These are phyloP conservation scores for Timema podura DNA, from an alignment of 2,888 invertebrate genomes.

Conservation along the genomic window DNA sequence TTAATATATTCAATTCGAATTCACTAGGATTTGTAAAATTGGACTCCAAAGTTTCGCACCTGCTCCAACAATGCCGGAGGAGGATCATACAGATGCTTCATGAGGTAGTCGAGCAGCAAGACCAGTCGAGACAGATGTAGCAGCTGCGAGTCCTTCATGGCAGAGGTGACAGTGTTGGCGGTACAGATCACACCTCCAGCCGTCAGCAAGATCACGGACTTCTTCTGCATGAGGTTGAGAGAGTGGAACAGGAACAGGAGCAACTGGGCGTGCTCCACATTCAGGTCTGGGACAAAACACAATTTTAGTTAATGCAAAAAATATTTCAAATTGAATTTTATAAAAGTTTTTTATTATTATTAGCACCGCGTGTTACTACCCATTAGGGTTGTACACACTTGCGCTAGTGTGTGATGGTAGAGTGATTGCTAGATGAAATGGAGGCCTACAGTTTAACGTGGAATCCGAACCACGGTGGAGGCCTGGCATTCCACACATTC, in stretches of 20 bases:
- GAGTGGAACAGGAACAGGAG: constrained; percentile 92
- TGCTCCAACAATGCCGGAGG: constrained; percentile 81
- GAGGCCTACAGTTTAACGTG: no score
- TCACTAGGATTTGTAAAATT: neutral
- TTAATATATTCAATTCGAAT: no score
- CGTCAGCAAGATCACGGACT: constrained; percentile 80
- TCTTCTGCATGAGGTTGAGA: constrained; percentile 93
- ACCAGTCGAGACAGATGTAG: constrained; percentile 78
- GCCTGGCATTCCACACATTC: no score
- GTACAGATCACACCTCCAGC: constrained; percentile 70
- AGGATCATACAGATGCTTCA: constrained; percentile 93
- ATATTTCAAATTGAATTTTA: no score
- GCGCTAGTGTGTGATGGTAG: no score
- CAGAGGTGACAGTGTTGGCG: constrained; percentile 51
- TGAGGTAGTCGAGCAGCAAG: constrained; percentile 86
- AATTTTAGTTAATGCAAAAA: no score
- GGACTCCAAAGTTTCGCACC: constrained; percentile 47
- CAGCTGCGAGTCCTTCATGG: constrained; percentile 65
- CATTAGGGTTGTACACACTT: no score
- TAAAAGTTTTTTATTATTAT: no score
- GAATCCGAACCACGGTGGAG: no score
- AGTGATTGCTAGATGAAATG: no score
- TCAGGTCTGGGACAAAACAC: constrained; percentile 64
- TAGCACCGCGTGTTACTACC: no score
- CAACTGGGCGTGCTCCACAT: constrained; percentile 93